A percentile compares a stretch with the other conserved stretches of the same genome.
phyloP scores from a whole-genome alignment of 1,140 invertebrate species.

The Drosophila takahashii region DNA sequence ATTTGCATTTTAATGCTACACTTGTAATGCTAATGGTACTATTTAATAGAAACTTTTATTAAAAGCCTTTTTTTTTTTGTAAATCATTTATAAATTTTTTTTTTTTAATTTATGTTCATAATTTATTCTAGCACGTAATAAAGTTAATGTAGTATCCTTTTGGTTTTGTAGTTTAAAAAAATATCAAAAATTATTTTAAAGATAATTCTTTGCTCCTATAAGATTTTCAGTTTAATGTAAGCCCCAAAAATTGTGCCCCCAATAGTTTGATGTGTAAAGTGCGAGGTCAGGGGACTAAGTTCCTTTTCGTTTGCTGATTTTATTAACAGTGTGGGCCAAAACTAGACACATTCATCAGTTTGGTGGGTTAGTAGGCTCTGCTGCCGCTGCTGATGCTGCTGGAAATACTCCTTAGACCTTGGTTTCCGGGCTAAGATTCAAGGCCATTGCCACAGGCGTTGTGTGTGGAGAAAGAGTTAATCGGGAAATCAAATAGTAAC shows the following conservation, averaged over 20 bases:
- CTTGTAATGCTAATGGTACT: too few relatives aligned
- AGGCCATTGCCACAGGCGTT: slow-evolving; percentile 53
- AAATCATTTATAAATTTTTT: too few relatives aligned
- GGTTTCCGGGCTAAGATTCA: slow-evolving; percentile 34
- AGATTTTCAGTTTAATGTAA: slow-evolving; percentile 3
- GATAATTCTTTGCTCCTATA: not conserved
- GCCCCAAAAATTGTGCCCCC: slow-evolving; percentile 5
- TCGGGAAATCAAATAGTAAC: slow-evolving; percentile 47
- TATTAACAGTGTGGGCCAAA: slow-evolving; percentile 19
- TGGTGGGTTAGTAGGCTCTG: slow-evolving; percentile 55
- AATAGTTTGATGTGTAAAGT: not conserved
- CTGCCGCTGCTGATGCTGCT: slow-evolving; percentile 24
- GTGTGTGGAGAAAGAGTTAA: slow-evolving; percentile 11
- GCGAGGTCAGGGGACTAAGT: not conserved
- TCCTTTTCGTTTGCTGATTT: slow-evolving; percentile 3
- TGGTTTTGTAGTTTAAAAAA: too few relatives aligned
- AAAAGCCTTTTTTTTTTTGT: too few relatives aligned
- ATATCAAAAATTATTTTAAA: not conserved
- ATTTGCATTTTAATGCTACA: too few relatives aligned
- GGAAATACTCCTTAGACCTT: slow-evolving; percentile 22
- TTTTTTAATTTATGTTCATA: too few relatives aligned
- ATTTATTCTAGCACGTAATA: too few relatives aligned
- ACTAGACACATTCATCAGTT: slow-evolving; percentile 74
- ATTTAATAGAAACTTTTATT: too few relatives aligned
- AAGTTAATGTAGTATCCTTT: too few relatives aligned